Conservation (phyloP, 2,888 invertebrate genomes). For the Ptychoptera albimana region DNA sequence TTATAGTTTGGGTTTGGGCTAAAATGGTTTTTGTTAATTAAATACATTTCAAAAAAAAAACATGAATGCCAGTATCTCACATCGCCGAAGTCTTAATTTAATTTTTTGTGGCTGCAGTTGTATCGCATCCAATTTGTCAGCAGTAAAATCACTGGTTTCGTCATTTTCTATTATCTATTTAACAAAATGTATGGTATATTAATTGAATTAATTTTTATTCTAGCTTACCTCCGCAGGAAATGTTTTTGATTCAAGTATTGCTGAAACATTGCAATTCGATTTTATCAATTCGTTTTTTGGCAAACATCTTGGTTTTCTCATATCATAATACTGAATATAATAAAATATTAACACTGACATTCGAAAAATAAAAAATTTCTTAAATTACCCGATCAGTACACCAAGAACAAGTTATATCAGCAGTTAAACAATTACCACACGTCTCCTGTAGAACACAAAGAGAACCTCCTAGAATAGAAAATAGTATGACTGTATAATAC, state of each 20-base stretch:
- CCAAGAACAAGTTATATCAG: conserved; percentile 24
- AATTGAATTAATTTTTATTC: not conserved
- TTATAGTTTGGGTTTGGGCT: conserved; percentile 43
- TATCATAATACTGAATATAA: conserved; percentile 8
- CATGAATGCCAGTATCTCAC: too few species aligned
- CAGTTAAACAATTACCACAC: conserved; percentile 21
- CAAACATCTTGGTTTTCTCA: conserved; percentile 17
- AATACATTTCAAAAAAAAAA: too few species aligned
- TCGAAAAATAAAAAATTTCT: not conserved
- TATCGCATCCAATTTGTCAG: conserved; percentile 28
- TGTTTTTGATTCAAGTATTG: conserved; percentile 12
- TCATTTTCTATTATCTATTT: conserved; percentile 18
- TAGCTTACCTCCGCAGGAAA: not conserved
- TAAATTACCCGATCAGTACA: conserved; percentile 25
- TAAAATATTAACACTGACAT: not conserved
- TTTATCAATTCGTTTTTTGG: conserved; percentile 16
- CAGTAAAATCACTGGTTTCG: conserved; percentile 21
- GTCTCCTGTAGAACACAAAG: conserved; percentile 15
- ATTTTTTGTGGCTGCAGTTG: conserved; percentile 52
- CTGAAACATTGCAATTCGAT: conserved; percentile 16
- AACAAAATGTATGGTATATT: conserved; percentile 12
- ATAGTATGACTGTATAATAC: too few species aligned
- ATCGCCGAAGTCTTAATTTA: conserved; percentile 40
- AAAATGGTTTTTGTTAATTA: conserved; percentile 16
- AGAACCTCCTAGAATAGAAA: too few species aligned